Conservation (phyloP, 2,888 invertebrate genomes). For the Mesochorus sp. region DNA sequence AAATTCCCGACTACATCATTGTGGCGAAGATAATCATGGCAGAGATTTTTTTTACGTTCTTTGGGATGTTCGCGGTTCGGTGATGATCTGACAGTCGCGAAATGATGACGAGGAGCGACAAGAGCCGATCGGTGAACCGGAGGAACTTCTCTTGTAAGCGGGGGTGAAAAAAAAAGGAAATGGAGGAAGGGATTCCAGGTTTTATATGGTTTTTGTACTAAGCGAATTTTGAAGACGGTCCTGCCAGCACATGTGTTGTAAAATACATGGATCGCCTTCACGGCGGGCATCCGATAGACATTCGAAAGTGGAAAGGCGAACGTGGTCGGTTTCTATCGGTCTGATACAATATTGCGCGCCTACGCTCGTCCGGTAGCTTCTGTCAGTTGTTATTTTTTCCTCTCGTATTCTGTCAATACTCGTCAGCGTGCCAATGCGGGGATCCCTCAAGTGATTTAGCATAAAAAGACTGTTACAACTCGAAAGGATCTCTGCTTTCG, state of each 20-base stretch:
- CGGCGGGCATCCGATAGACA: slow-evolving; percentile 47
- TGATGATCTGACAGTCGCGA: slow-evolving; percentile 2
- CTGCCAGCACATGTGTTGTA: background rate
- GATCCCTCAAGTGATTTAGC: slow-evolving; percentile 69
- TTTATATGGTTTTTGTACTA: slow-evolving; percentile 1
- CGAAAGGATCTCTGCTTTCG: slow-evolving; percentile 70
- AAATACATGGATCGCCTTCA: slow-evolving; percentile 36
- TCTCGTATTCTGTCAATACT: slow-evolving; percentile 76
- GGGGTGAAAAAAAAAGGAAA: slow-evolving; percentile 15
- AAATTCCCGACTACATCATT: background rate
- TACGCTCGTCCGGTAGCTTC: slow-evolving; percentile 63
- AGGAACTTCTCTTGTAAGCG: slow-evolving; percentile 4
- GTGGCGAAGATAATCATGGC: background rate
- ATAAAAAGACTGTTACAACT: slow-evolving; percentile 74
- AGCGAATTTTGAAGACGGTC: slow-evolving; percentile 19
- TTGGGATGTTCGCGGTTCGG: slow-evolving; percentile 9
- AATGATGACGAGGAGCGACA: slow-evolving; percentile 22
- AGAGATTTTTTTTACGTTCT: slow-evolving; percentile 14
- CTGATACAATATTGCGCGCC: slow-evolving; percentile 63
- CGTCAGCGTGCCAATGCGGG: slow-evolving; percentile 67
- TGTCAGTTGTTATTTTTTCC: slow-evolving; percentile 75
- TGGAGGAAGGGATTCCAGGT: background rate
- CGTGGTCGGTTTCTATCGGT: slow-evolving; percentile 65
- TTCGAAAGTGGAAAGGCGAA: slow-evolving; percentile 42
- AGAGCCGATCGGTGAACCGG: slow-evolving; percentile 10